Conservation (phyloP, 2,113 vertebrate species). For the Anser brachyrhynchus region DNA sequence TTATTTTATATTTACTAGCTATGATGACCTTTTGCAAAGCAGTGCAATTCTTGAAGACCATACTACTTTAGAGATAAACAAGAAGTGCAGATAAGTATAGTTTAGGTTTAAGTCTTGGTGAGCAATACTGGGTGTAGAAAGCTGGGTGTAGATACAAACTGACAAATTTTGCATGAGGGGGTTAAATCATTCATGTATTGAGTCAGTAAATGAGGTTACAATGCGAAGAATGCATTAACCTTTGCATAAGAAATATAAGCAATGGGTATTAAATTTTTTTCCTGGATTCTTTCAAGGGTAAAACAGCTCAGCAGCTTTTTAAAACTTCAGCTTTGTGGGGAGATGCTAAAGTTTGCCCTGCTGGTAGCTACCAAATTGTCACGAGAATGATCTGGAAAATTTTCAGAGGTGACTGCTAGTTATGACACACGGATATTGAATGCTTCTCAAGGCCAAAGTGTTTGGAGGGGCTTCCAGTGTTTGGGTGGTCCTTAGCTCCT, state of each 20-base stretch:
- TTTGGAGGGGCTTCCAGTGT: background rate
- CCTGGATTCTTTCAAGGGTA: background rate
- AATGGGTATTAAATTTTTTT: conserved; percentile 10
- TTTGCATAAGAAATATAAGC: background rate
- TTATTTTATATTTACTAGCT: background rate
- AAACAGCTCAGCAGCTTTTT: background rate
- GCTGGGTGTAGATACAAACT: background rate
- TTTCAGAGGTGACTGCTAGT: background rate
- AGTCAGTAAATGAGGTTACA: conserved; percentile 24
- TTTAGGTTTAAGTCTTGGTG: background rate
- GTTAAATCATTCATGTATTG: conserved; percentile 43
- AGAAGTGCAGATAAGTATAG: background rate
- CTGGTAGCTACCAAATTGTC: background rate
- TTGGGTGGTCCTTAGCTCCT: background rate
- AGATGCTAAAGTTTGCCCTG: background rate
- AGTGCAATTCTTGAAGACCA: background rate
- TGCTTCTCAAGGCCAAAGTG: background rate
- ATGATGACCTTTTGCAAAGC: background rate
- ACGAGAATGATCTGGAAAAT: background rate
- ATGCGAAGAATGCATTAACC: background rate
- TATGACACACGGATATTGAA: background rate
- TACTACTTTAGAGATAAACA: background rate
- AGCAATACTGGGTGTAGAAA: background rate
- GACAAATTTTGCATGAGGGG: background rate
- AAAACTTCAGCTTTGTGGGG: background rate